phyloP scores from a whole-genome alignment of 2,113 vertebrate species.

The Cottus gobio region DNA sequence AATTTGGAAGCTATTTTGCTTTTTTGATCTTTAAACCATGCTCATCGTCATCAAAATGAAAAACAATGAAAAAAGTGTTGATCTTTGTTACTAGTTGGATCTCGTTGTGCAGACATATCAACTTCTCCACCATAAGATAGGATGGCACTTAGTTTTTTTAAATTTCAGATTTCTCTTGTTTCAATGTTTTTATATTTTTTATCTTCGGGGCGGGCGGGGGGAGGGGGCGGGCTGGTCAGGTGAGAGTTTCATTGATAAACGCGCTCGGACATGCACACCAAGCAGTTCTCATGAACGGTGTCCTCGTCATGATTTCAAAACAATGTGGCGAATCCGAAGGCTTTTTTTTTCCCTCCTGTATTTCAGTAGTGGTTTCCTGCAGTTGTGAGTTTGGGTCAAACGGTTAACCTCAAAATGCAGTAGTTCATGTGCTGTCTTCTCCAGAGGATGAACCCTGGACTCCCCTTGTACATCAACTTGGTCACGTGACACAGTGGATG shows the following conservation, averaged over 20 bases:
- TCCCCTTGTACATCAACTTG: background rate
- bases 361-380: conserved; percentile 78
- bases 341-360: conserved; percentile 17
- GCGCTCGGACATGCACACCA: background rate
- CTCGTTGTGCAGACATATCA: conserved; percentile 92
- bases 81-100: conserved; percentile 87
- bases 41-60: conserved; percentile 81
- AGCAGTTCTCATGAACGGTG: conserved; percentile 13
- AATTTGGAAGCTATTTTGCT: conserved; percentile 89
- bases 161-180: conserved; percentile 80
- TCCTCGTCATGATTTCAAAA: conserved; percentile 47
- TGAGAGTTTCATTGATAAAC: conserved; percentile 27
- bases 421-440: conserved; percentile 8
- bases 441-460: background rate
- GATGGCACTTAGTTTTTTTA: conserved; percentile 83
- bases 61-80: conserved; percentile 77
- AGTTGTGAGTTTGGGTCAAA: conserved; percentile 78
- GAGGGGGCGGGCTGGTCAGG: conserved; percentile 12
- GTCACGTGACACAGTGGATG: background rate
- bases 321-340: conserved; percentile 6
- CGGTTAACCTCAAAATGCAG: conserved; percentile 68
- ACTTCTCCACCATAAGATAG: conserved; percentile 86
- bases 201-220: conserved; percentile 31
- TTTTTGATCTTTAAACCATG: conserved; percentile 85
- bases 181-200: conserved; percentile 79